Evolutionary conservation across 1,140 invertebrate genomes (phyloP).

Genomic region (Ptiloglossa arizonensis): DNA sequence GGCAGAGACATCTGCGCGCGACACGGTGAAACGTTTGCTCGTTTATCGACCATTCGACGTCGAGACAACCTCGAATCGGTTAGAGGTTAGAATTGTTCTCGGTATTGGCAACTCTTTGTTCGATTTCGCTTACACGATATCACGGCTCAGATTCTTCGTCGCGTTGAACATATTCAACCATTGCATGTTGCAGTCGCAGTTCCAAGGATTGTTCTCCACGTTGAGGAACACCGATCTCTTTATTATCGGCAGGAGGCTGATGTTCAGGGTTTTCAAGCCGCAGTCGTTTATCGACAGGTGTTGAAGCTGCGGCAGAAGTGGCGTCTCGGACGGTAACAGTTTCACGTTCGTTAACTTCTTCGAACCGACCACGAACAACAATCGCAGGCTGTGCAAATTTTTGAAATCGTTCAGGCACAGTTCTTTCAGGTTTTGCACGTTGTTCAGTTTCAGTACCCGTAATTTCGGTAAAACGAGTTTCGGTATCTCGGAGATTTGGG

Average conservation of each 20-base stretch:
- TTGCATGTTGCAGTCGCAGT: slow-evolving; percentile 78
- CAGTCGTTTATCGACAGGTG: slow-evolving; percentile 71
- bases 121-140: slow-evolving; percentile 73
- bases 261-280: slow-evolving; percentile 64
- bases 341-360: slow-evolving; percentile 52
- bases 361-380: slow-evolving; percentile 69
- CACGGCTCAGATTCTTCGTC: slow-evolving; percentile 65
- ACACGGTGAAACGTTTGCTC: not conserved
- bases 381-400: slow-evolving; percentile 73
- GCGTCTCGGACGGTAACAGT: slow-evolving; percentile 58
- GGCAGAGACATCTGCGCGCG: slow-evolving; percentile 10
- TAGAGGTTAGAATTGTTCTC: not conserved
- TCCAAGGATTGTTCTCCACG: slow-evolving; percentile 79
- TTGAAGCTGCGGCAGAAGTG: slow-evolving; percentile 71
- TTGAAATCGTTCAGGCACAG: slow-evolving; percentile 75
- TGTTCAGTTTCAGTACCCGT: slow-evolving; percentile 67
- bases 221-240: slow-evolving; percentile 72
- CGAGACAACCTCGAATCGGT: not conserved
- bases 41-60: not conserved
- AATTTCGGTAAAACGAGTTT: slow-evolving; percentile 70
- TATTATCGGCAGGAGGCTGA: slow-evolving; percentile 71
- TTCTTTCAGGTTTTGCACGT: slow-evolving; percentile 72
- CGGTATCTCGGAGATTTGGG: slow-evolving; percentile 66
- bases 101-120: not conserved
- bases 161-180: slow-evolving; percentile 74